A percentile compares a stretch with the other conserved stretches of the same genome.
Conservation (phyloP, 2,888 invertebrate genomes). For the Thymelicus lineola region DNA sequence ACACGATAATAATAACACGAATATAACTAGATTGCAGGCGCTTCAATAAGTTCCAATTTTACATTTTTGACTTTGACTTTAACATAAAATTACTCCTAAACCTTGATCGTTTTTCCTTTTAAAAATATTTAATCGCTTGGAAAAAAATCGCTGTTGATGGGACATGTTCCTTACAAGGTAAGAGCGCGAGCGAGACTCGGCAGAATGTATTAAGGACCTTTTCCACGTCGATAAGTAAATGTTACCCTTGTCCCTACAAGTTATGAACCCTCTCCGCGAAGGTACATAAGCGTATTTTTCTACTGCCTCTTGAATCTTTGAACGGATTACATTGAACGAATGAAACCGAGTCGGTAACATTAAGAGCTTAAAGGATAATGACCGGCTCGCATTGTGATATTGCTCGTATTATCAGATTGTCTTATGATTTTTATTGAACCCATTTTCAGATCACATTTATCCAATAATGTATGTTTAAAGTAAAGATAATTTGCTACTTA, state of each 20-base stretch:
- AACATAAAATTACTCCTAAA: no score
- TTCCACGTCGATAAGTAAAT: slow-evolving; percentile 81
- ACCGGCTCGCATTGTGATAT: slow-evolving; percentile 32
- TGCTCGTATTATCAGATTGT: slow-evolving; percentile 30
- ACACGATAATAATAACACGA: no score
- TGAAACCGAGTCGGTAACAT: slow-evolving; percentile 55
- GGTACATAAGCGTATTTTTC: slow-evolving; percentile 60
- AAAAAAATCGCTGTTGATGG: slow-evolving; percentile 15
- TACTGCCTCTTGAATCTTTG: slow-evolving; percentile 36
- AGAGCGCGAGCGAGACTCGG: slow-evolving; percentile 52
- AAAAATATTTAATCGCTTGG: background rate
- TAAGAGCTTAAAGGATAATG: slow-evolving; percentile 61
- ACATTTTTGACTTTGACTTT: no score
- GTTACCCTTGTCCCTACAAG: slow-evolving; percentile 73
- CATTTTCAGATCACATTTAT: slow-evolving; percentile 10
- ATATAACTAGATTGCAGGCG: no score
- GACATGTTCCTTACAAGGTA: slow-evolving; percentile 43
- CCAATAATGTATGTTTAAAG: background rate
- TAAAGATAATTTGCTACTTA: background rate
- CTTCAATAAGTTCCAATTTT: no score
- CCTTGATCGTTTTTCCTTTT: no score
- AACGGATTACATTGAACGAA: slow-evolving; percentile 40
- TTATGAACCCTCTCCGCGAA: slow-evolving; percentile 67
- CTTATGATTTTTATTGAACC: slow-evolving; percentile 37
- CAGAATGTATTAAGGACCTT: slow-evolving; percentile 74